Evolutionary conservation across 2,888 invertebrate genomes (phyloP).

Genomic region (Halictus ligatus): DNA sequence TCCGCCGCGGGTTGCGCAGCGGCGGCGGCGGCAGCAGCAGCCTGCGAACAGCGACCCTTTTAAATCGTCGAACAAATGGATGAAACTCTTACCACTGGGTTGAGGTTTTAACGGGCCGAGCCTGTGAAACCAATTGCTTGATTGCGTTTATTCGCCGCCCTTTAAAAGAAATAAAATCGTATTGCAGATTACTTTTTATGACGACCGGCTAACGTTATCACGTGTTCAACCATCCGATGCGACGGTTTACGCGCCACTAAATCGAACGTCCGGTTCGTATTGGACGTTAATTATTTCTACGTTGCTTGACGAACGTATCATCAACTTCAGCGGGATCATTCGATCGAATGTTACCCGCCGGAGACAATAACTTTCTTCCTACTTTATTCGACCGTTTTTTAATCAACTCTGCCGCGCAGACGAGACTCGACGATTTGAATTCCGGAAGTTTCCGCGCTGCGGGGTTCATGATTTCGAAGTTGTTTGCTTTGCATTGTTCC

Average conservation of each 20-base stretch:
- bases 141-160: slow-evolving; percentile 65
- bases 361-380: background rate
- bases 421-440: background rate
- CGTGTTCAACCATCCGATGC: slow-evolving; percentile 7
- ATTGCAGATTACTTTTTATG: slow-evolving; percentile 51
- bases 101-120: slow-evolving; percentile 63
- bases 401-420: background rate
- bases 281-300: background rate
- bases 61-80: slow-evolving; percentile 71
- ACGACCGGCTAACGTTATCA: slow-evolving; percentile 20
- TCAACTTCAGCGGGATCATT: slow-evolving; percentile 2
- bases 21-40: background rate
- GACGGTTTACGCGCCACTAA: background rate
- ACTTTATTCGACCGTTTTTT: background rate
- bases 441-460: background rate
- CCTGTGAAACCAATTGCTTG: slow-evolving; percentile 67
- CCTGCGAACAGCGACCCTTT: slow-evolving; percentile 60
- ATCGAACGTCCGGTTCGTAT: slow-evolving; percentile 9
- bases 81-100: slow-evolving; percentile 67
- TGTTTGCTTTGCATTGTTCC: background rate
- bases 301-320: slow-evolving; percentile 1
- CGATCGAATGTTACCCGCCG: background rate
- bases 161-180: slow-evolving; percentile 54
- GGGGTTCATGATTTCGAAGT: background rate
- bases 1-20: background rate